phyloP scores from a whole-genome alignment of 2,888 invertebrate species.

The Galerucella calmariensis region DNA sequence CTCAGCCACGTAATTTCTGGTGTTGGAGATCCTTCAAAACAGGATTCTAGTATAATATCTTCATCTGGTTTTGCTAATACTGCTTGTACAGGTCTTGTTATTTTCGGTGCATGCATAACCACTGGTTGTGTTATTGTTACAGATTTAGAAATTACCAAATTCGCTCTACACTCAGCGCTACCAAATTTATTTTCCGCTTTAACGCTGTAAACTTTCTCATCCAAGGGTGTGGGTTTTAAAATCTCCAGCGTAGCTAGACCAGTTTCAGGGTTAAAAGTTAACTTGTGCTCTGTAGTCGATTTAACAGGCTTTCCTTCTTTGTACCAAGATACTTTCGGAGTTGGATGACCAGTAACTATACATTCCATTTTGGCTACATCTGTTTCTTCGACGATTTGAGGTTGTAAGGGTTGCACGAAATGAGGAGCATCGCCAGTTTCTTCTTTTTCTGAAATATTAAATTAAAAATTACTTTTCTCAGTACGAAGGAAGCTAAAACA shows the following conservation, averaged over 20 bases:
- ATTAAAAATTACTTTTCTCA: background rate
- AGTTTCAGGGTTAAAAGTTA: slow-evolving; percentile 71
- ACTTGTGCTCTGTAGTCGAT: slow-evolving; percentile 68
- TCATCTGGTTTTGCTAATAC: slow-evolving; percentile 77
- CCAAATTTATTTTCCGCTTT: slow-evolving; percentile 80
- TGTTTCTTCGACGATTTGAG: slow-evolving; percentile 72
- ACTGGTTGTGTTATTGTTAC: slow-evolving; percentile 66
- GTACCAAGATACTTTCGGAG: slow-evolving; percentile 79
- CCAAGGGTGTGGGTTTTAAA: slow-evolving; percentile 72
- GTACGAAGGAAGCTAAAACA: slow-evolving; percentile 2
- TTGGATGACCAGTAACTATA: slow-evolving; percentile 75
- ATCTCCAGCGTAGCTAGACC: slow-evolving; percentile 75
- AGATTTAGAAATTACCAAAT: slow-evolving; percentile 71
- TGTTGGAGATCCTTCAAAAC: slow-evolving; percentile 77
- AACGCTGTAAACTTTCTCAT: slow-evolving; percentile 77
- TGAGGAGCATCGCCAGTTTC: slow-evolving; percentile 75
- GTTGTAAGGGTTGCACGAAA: slow-evolving; percentile 75
- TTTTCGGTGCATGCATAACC: slow-evolving; percentile 76
- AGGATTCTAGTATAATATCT: slow-evolving; percentile 76
- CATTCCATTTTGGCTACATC: slow-evolving; percentile 74
- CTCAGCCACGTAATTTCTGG: slow-evolving; percentile 87
- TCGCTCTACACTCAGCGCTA: slow-evolving; percentile 78
- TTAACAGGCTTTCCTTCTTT: slow-evolving; percentile 72
- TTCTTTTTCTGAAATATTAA: slow-evolving; percentile 70
- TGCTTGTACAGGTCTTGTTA: slow-evolving; percentile 82